phyloP scores from a whole-genome alignment of 2,888 invertebrate genomes.

The Helleia helle region DNA sequence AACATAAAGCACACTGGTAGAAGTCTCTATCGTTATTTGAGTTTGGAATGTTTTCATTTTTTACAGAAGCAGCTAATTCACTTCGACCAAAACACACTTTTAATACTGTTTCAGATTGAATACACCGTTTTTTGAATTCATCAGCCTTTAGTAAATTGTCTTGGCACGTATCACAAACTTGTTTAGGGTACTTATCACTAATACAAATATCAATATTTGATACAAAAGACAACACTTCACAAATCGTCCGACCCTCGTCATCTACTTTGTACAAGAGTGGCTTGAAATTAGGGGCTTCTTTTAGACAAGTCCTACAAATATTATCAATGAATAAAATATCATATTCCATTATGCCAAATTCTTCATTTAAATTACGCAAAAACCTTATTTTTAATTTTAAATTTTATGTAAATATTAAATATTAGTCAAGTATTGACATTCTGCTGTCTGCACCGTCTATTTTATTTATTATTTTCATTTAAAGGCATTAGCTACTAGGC shows the following conservation, averaged over 20 bases:
- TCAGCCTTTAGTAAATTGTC: slow-evolving; percentile 38
- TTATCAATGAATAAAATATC: slow-evolving; percentile 21
- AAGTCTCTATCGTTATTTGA: slow-evolving; percentile 12
- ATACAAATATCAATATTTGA: slow-evolving; percentile 38
- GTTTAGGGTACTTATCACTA: slow-evolving; percentile 43
- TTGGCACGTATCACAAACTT: slow-evolving; percentile 50
- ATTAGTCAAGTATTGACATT: no score
- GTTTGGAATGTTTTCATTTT: slow-evolving; percentile 15
- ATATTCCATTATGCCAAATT: slow-evolving; percentile 17
- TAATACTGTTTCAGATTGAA: slow-evolving; percentile 41
- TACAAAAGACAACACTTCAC: slow-evolving; percentile 39
- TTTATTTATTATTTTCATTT: no score
- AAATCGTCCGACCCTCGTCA: slow-evolving; percentile 32
- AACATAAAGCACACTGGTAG: slow-evolving; percentile 25
- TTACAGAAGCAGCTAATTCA: slow-evolving; percentile 9
- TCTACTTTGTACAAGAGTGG: slow-evolving; percentile 37
- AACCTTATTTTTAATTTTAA: no score
- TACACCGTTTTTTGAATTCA: slow-evolving; percentile 47
- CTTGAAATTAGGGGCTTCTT: slow-evolving; percentile 33
- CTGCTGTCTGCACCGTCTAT: no score
- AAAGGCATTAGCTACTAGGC: no score
- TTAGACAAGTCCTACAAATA: slow-evolving; percentile 48
- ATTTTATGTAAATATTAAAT: no score
- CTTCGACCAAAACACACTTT: slow-evolving; percentile 26
- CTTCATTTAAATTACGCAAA: no score